Conservation (phyloP, 2,113 vertebrate species). For the Paralichthys olivaceus region DNA sequence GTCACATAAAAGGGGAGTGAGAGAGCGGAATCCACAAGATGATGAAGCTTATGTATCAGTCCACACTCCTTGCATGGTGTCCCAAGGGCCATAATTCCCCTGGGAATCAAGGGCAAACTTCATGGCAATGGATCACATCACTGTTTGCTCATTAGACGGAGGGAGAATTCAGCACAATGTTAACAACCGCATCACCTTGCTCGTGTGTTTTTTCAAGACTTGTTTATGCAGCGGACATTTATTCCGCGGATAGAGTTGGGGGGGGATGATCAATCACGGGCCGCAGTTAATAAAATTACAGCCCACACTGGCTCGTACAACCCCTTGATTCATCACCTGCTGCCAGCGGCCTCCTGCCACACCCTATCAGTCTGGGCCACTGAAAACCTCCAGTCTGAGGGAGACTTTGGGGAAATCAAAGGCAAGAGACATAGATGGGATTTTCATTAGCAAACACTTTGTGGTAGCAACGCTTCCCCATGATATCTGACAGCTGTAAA, state of each 20-base stretch:
- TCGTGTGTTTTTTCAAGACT: slow-evolving; percentile 33
- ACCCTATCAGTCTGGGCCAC: slow-evolving; percentile 61
- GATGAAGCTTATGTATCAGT: slow-evolving; percentile 12
- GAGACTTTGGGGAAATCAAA: slow-evolving; percentile 68
- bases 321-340: slow-evolving; percentile 81
- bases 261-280: slow-evolving; percentile 73
- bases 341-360: slow-evolving; percentile 78
- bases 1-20: slow-evolving; percentile 34
- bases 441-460: slow-evolving; percentile 62
- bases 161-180: slow-evolving; percentile 33
- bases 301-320: slow-evolving; percentile 67
- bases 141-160: slow-evolving; percentile 52
- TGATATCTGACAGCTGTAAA: slow-evolving; percentile 43
- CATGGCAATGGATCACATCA: background rate
- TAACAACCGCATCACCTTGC: slow-evolving; percentile 51
- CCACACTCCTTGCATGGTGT: background rate
- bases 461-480: background rate
- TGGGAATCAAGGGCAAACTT: slow-evolving; percentile 27
- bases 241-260: slow-evolving; percentile 51
- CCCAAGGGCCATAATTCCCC: slow-evolving; percentile 25
- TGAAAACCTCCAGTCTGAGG: slow-evolving; percentile 73
- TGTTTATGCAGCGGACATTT: slow-evolving; percentile 70
- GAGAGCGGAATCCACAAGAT: slow-evolving; percentile 32
- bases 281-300: slow-evolving; percentile 85
- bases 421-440: slow-evolving; percentile 46